These are phyloP conservation scores for Drosophila siamana DNA, from an alignment of 2,888 invertebrate species.

Conservation along the genomic window DNA sequence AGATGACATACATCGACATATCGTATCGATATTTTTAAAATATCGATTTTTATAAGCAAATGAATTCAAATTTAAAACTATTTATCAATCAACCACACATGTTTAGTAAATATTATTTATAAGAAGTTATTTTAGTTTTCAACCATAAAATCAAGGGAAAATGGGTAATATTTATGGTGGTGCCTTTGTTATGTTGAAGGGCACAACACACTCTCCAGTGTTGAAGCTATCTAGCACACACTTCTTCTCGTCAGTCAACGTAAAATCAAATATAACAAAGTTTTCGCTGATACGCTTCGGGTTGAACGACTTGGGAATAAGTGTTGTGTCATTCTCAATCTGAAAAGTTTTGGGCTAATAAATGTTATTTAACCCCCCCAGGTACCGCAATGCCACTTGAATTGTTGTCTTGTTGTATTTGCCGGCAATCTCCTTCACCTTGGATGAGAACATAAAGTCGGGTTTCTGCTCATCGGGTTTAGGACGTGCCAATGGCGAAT, in stretches of 20 bases:
- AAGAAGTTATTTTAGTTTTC: no score
- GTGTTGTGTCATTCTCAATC: conserved; percentile 86
- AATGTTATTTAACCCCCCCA: conserved; percentile 85
- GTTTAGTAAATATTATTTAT: neutral
- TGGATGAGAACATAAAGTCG: conserved; percentile 86
- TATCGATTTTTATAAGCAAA: no score
- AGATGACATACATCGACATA: neutral
- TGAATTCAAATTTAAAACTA: neutral
- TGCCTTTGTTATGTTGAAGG: conserved; percentile 74
- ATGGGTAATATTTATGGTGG: conserved; percentile 85
- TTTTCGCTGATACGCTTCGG: conserved; percentile 86
- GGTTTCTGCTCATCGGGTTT: conserved; percentile 86
- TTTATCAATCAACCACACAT: neutral
- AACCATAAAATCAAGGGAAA: conserved; percentile 80
- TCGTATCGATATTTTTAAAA: neutral
- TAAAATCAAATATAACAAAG: conserved; percentile 87
- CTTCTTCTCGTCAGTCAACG: conserved; percentile 86
- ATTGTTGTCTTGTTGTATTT: conserved; percentile 89
- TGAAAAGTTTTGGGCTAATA: conserved; percentile 59
- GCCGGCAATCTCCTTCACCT: conserved; percentile 86
- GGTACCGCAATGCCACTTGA: conserved; percentile 88
- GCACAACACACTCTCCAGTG: conserved; percentile 82
- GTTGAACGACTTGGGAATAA: conserved; percentile 88
- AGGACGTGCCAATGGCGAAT: conserved; percentile 90
- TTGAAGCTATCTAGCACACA: conserved; percentile 86